Conservation (phyloP, 1,140 invertebrate species). For the Psilanteris sp. region DNA sequence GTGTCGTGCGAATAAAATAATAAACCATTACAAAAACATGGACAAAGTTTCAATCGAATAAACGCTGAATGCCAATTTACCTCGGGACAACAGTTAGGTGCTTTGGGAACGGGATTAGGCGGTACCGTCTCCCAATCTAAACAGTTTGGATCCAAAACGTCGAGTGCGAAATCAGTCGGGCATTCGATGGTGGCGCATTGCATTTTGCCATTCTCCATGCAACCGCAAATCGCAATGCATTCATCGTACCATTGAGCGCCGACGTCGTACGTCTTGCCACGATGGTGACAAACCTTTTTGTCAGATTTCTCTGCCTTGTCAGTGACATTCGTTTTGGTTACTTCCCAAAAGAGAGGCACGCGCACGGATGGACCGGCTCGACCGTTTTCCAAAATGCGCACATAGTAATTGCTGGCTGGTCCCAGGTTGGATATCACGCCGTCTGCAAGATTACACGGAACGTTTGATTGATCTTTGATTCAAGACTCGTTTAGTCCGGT, state of each 20-base stretch:
- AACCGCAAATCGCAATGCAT: slow-evolving; percentile 87
- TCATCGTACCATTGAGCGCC: slow-evolving; percentile 85
- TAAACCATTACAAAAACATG: too few relatives aligned
- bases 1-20: too few relatives aligned
- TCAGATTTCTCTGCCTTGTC: slow-evolving; percentile 44
- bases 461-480: too few relatives aligned
- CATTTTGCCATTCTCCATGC: slow-evolving; percentile 76
- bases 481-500: too few relatives aligned
- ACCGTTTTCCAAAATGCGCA: slow-evolving; percentile 71
- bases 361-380: slow-evolving; percentile 69
- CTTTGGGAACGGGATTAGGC: slow-evolving; percentile 84
- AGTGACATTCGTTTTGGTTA: slow-evolving; percentile 73
- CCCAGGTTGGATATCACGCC: slow-evolving; percentile 74
- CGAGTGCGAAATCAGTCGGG: slow-evolving; percentile 89
- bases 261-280: slow-evolving; percentile 81
- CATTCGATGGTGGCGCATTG: slow-evolving; percentile 90
- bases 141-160: slow-evolving; percentile 90
- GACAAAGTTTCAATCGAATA: too few relatives aligned
- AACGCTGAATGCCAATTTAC: too few relatives aligned
- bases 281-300: slow-evolving; percentile 79
- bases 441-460: too few relatives aligned
- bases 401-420: slow-evolving; percentile 75
- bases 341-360: slow-evolving; percentile 72
- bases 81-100: slow-evolving; percentile 90
- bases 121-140: slow-evolving; percentile 91